Evolutionary conservation across 2,113 vertebrate species (phyloP).

Genomic region (Euleptes europaea): DNA sequence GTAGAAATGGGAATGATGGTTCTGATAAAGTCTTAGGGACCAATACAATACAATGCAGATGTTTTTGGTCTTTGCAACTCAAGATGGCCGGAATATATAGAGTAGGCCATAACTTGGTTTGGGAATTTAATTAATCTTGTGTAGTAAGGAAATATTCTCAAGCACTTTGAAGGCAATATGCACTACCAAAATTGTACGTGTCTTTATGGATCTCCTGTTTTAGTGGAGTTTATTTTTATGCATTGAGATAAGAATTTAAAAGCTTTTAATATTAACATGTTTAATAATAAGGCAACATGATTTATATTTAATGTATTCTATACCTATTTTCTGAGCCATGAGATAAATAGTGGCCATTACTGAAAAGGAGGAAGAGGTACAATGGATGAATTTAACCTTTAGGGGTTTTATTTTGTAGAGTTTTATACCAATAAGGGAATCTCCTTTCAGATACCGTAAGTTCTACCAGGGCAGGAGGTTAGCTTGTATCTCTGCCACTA

Average conservation of each 20-base stretch:
- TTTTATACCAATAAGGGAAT: background rate
- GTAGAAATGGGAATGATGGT: conserved; percentile 7
- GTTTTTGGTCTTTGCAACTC: conserved; percentile 10
- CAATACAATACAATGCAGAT: background rate
- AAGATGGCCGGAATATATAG: background rate
- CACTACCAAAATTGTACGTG: background rate
- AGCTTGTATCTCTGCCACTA: background rate
- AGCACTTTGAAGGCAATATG: conserved; percentile 44
- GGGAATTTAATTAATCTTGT: conserved; percentile 4
- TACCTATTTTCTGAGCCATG: background rate
- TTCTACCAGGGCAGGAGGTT: background rate
- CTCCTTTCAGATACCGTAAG: background rate
- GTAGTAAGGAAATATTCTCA: conserved; percentile 39
- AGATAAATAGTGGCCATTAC: background rate
- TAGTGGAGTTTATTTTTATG: background rate
- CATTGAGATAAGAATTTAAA: background rate
- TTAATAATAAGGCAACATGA: background rate
- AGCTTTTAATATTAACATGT: background rate
- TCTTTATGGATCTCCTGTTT: background rate
- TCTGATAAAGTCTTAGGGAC: background rate
- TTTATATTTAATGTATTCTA: background rate
- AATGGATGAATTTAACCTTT: background rate
- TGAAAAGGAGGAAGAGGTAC: background rate
- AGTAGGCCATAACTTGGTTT: background rate
- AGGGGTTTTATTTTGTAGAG: background rate